phyloP scores from a whole-genome alignment of 2,797 vertebrate genomes.

The Gadopsis marmoratus region DNA sequence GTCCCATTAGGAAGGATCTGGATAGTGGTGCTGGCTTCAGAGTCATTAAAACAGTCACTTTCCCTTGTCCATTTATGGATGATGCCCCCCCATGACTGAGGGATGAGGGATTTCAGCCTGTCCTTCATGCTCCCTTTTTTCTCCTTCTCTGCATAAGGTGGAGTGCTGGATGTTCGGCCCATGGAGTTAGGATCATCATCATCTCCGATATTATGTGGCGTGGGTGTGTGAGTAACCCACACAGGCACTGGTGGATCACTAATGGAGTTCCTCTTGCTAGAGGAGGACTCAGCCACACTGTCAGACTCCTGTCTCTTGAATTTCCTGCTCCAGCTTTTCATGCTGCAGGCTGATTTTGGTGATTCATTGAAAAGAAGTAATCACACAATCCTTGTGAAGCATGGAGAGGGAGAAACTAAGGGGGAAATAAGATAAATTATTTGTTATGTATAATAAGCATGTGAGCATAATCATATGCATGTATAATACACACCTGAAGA shows the following conservation, averaged over 20 bases:
- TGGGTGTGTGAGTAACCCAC: conserved; percentile 69
- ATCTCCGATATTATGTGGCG: conserved; percentile 47
- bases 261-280: conserved; percentile 52
- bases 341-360: conserved; percentile 44
- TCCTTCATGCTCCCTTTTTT: conserved; percentile 63
- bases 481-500: not conserved
- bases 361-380: conserved; percentile 35
- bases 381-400: conserved; percentile 10
- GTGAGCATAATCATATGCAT: conserved; percentile 2
- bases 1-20: conserved; percentile 79
- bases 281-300: conserved; percentile 44
- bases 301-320: conserved; percentile 42
- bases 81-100: conserved; percentile 74
- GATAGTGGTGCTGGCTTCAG: conserved; percentile 53
- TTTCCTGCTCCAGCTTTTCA: conserved; percentile 68
- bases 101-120: conserved; percentile 73
- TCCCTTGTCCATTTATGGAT: conserved; percentile 54
- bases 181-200: conserved; percentile 39
- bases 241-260: conserved; percentile 54
- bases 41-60: conserved; percentile 27
- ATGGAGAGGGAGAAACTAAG: conserved; percentile 16
- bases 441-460: conserved; percentile 9
- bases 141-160: conserved; percentile 33
- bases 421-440: not conserved
- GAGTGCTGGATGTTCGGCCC: conserved; percentile 38